Percentiles rank a stretch among this genome's conserved stretches.
Evolutionary conservation across 2,797 vertebrate species (phyloP).

Genomic region (Macropodus opercularis): DNA sequence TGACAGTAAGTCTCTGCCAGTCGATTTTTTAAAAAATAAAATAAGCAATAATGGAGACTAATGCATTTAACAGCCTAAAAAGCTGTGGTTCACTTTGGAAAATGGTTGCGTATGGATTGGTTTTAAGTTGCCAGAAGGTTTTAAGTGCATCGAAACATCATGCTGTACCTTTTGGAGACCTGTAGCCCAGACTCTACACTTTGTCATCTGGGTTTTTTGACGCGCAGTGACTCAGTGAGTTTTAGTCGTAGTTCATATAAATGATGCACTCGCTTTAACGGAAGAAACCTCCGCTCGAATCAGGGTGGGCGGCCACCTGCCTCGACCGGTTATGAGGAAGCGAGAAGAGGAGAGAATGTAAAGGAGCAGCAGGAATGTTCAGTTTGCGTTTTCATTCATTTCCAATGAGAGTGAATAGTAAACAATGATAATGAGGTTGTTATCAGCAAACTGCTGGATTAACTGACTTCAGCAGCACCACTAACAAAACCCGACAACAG

Average conservation of each 20-base stretch:
- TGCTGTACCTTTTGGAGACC: slow-evolving; percentile 26
- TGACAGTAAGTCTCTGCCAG: slow-evolving; percentile 9
- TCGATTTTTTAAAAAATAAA: slow-evolving; percentile 5
- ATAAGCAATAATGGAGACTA: slow-evolving; percentile 27
- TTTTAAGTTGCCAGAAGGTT: slow-evolving; percentile 14
- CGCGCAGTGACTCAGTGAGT: not conserved
- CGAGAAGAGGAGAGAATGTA: too few species aligned
- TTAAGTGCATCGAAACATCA: slow-evolving; percentile 42
- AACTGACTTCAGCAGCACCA: not conserved
- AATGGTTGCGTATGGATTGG: slow-evolving; percentile 27
- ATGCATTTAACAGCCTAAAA: slow-evolving; percentile 46
- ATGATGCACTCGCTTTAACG: too few species aligned
- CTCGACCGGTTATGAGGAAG: too few species aligned
- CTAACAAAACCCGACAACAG: not conserved
- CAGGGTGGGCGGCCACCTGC: too few species aligned
- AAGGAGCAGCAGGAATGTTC: not conserved
- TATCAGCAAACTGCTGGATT: not conserved
- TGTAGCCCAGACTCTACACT: not conserved
- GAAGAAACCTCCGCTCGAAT: too few species aligned
- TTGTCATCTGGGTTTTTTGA: not conserved
- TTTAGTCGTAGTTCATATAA: not conserved
- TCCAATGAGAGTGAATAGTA: not conserved
- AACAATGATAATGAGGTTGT: not conserved
- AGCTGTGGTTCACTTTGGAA: slow-evolving; percentile 25
- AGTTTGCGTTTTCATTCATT: not conserved